Percentiles rank a stretch among this genome's conserved stretches.
Conservation (phyloP, 2,797 vertebrate species). For the Silurus lanzhouensis region DNA sequence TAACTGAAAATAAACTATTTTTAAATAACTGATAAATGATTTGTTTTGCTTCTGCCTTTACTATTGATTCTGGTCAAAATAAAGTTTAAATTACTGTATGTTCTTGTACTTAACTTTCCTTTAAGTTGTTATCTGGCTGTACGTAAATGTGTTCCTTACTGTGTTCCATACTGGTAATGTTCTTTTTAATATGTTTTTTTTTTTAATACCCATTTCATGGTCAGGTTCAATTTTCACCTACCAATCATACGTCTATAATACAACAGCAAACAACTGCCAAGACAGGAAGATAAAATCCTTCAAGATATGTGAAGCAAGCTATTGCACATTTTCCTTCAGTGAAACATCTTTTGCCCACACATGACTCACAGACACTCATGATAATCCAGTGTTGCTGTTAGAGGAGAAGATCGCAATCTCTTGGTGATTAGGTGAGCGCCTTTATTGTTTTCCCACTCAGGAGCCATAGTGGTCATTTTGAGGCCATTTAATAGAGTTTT, state of each 20-base stretch:
- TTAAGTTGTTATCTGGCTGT: background rate
- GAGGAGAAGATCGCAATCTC: background rate
- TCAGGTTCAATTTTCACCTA: background rate
- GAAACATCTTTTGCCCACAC: background rate
- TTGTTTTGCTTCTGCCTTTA: background rate
- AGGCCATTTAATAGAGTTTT: background rate
- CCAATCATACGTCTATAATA: background rate
- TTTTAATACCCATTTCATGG: background rate
- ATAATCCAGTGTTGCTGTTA: background rate
- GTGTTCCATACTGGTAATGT: background rate
- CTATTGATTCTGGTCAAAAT: background rate
- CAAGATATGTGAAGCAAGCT: no score
- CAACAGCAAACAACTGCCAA: background rate
- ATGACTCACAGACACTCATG: background rate
- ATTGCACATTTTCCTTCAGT: background rate
- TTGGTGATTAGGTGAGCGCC: background rate
- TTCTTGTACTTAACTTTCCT: background rate
- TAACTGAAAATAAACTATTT: background rate
- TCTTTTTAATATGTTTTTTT: background rate
- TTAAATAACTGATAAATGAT: background rate
- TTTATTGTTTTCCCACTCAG: background rate
- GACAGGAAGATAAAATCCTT: background rate
- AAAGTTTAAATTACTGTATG: background rate
- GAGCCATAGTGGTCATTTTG: background rate
- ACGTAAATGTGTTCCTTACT: background rate